A percentile compares a stretch with the other conserved stretches of the same genome.
These are phyloP conservation scores for Sphaerophoria rueppellii DNA, from an alignment of 2,888 invertebrate genomes.

Conservation along the genomic window DNA sequence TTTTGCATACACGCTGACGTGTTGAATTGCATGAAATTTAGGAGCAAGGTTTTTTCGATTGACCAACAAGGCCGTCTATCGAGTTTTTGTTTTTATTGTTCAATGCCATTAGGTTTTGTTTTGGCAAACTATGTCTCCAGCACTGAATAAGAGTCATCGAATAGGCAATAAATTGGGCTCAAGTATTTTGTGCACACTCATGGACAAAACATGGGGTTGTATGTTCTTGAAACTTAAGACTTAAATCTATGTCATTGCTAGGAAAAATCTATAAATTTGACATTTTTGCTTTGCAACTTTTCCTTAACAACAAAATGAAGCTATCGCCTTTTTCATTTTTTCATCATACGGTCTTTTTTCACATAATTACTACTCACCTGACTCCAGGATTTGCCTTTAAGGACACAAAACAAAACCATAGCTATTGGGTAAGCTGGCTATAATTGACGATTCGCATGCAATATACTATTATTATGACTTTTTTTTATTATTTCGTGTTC, in stretches of 20 bases:
- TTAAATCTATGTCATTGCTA: not conserved
- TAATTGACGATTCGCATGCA: conserved; percentile 69
- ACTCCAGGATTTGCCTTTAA: conserved; percentile 8
- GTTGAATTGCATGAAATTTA: conserved; percentile 38
- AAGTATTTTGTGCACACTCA: too few species aligned
- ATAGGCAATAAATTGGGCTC: too few species aligned
- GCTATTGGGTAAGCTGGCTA: conserved; percentile 40
- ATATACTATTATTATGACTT: conserved; percentile 47
- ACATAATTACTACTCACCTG: conserved; percentile 16
- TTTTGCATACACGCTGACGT: conserved; percentile 45
- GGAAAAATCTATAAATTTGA: not conserved
- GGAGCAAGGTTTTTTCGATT: not conserved
- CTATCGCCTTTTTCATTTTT: not conserved
- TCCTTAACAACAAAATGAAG: not conserved
- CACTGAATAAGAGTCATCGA: too few species aligned
- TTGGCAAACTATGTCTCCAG: too few species aligned
- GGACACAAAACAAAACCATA: not conserved
- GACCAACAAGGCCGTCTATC: too few species aligned
- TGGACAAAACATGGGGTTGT: too few species aligned
- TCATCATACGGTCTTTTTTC: conserved; percentile 13
- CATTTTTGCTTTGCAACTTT: conserved; percentile 3
- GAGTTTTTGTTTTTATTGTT: too few species aligned
- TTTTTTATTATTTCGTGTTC: conserved; percentile 20
- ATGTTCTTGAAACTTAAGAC: too few species aligned
- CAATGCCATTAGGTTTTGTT: too few species aligned